These are phyloP conservation scores for Epinephelus lanceolatus DNA, from an alignment of 2,113 vertebrate species.

Conservation along the genomic window DNA sequence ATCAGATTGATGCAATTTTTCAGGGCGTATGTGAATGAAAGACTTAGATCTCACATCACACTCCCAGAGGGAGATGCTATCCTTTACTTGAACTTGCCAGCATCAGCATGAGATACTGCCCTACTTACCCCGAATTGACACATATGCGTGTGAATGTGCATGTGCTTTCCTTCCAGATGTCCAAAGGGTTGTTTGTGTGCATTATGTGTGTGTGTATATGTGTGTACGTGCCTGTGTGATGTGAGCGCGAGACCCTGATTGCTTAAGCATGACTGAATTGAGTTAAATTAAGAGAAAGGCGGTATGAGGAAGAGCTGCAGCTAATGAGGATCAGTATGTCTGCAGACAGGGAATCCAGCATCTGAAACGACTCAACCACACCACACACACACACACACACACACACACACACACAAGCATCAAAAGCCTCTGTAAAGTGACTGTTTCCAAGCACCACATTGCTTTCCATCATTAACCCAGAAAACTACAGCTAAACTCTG, in stretches of 20 bases:
- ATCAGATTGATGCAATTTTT: slow-evolving; percentile 46
- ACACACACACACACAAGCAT: not conserved
- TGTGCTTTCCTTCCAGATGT: slow-evolving; percentile 32
- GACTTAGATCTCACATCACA: slow-evolving; percentile 48
- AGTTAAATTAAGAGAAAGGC: slow-evolving; percentile 41
- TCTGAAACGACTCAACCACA: not conserved
- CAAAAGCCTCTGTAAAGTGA: slow-evolving; percentile 33
- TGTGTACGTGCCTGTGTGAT: not conserved
- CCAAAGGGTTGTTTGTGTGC: slow-evolving; percentile 44
- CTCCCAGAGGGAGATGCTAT: slow-evolving; percentile 68
- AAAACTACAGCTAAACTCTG: slow-evolving; percentile 15
- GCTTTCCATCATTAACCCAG: slow-evolving; percentile 37
- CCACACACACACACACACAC: not conserved
- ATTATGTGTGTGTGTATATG: slow-evolving; percentile 24
- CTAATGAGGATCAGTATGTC: slow-evolving; percentile 75
- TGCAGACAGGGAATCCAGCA: slow-evolving; percentile 34
- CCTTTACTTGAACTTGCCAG: slow-evolving; percentile 70
- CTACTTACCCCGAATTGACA: slow-evolving; percentile 68
- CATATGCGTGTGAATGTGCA: slow-evolving; percentile 18
- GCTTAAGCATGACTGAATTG: slow-evolving; percentile 68
- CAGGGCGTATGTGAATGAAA: slow-evolving; percentile 9
- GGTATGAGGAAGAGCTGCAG: not conserved
- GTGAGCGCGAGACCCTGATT: slow-evolving; percentile 42
- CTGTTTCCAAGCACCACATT: slow-evolving; percentile 18
- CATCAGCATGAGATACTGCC: slow-evolving; percentile 63